Evolutionary conservation across 2,113 vertebrate species (phyloP).

Genomic region (Zosterops japonicus): DNA sequence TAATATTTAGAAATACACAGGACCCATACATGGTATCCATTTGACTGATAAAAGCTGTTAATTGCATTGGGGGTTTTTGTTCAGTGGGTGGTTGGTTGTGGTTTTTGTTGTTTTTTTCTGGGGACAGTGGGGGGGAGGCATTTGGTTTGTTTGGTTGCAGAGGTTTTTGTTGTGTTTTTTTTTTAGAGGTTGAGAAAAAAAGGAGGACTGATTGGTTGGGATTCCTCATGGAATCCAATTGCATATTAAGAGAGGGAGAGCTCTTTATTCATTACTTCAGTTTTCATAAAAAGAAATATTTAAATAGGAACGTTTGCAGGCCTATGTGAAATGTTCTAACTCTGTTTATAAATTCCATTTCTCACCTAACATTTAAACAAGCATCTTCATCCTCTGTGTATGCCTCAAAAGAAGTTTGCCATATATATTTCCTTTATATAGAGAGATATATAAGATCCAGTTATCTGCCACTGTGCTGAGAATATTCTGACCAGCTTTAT

Average conservation of each 20-base stretch:
- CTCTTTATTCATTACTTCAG: not conserved
- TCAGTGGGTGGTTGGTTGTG: not conserved
- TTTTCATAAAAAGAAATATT: not conserved
- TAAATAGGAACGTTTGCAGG: not conserved
- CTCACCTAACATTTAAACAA: not conserved
- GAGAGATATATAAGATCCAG: not conserved
- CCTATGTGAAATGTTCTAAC: not conserved
- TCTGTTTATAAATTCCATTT: not conserved
- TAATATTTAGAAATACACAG: not conserved
- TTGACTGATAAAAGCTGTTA: not conserved
- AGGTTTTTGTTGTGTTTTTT: not conserved
- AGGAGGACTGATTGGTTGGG: not conserved
- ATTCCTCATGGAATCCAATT: not conserved
- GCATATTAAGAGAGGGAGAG: not conserved
- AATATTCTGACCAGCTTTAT: not conserved
- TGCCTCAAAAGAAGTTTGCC: not conserved
- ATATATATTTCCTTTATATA: not conserved
- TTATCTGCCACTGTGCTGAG: not conserved
- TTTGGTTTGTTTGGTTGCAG: not conserved
- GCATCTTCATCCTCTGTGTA: not conserved
- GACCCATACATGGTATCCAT: rapidly evolving
- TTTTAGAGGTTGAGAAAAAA: not conserved
- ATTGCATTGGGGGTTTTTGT: not conserved
- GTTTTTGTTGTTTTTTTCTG: not conserved
- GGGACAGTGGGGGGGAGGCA: rapidly evolving